Percentiles rank a stretch among this genome's conserved stretches.
Conservation (phyloP, 2,797 vertebrate genomes). For the Apogon talboti region DNA sequence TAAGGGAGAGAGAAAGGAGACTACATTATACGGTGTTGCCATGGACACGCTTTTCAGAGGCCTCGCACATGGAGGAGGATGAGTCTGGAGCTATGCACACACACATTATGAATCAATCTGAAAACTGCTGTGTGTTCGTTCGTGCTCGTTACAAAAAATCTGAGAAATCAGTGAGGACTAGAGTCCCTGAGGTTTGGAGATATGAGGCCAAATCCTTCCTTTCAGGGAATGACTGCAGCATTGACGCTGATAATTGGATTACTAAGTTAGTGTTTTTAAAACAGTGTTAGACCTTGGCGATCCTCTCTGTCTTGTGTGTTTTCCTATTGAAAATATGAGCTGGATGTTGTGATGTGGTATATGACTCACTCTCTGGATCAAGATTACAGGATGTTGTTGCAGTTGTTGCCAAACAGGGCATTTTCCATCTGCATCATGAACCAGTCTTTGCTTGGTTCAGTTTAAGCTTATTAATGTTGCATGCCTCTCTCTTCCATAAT, state of each 20-base stretch:
- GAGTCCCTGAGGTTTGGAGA: slow-evolving; percentile 39
- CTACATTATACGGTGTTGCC: slow-evolving; percentile 57
- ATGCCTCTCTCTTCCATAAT: slow-evolving; percentile 64
- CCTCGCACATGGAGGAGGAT: slow-evolving; percentile 44
- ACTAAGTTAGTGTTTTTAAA: slow-evolving; percentile 48
- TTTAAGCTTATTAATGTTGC: slow-evolving; percentile 70
- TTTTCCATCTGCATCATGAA: slow-evolving; percentile 58
- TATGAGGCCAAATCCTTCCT: slow-evolving; percentile 41
- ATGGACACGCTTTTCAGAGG: slow-evolving; percentile 65
- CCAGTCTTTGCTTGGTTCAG: slow-evolving; percentile 44
- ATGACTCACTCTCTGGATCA: slow-evolving; percentile 70
- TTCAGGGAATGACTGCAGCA: slow-evolving; percentile 30
- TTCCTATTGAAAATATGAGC: slow-evolving; percentile 43
- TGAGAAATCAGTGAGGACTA: slow-evolving; percentile 52
- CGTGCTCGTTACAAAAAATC: slow-evolving; percentile 29
- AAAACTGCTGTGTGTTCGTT: slow-evolving; percentile 47
- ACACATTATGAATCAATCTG: slow-evolving; percentile 33
- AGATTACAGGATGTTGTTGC: slow-evolving; percentile 67
- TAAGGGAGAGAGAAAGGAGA: slow-evolving; percentile 62
- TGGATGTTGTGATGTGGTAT: slow-evolving; percentile 55
- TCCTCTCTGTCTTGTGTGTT: slow-evolving; percentile 38
- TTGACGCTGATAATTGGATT: slow-evolving; percentile 56
- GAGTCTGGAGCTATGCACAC: slow-evolving; percentile 24
- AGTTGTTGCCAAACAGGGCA: slow-evolving; percentile 54
- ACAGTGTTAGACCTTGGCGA: slow-evolving; percentile 45